Evolutionary conservation across 2,797 vertebrate genomes (phyloP), one percentile per base, ranked within the genome.

Genomic region (Eleutherodactylus coqui): DNA sequence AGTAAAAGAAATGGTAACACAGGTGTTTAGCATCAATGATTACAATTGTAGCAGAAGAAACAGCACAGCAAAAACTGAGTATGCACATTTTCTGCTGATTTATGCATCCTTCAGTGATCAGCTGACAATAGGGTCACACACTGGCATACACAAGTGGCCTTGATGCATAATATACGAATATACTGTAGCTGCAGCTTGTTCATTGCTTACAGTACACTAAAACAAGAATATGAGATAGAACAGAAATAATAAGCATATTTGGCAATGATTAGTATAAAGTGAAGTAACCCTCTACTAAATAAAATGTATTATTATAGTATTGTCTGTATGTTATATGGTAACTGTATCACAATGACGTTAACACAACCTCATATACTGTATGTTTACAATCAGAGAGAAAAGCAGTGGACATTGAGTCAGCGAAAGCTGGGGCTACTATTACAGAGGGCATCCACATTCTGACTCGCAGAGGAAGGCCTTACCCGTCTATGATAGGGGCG

Each of bases 11-110:
- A 24, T 21, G n/a, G 67, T 27, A 73, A 73, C 70, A 27, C 70
- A 73, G 70, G 70, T 73, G 70, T 73, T 73, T 73, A n/a, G 70
- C 70, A 45, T 73, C 24, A 73, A 73, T 73, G 41, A 73, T 73
- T 43, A 43, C 64, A 27, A 45, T 27, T 73, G 70, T 73, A 45
- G 70, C 41, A 73, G 69, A 45, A 72, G 13, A 73, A 43, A 43
- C 21, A 45, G 70, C 41, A 73, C 70, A 73, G 70, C 70, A 73
- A 45, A 45, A 73, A 27, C 41, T 73, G 70, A 73, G 70, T 43
- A 7, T 45, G 70, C 70, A 73, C 41, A 73, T 73, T 73, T 75
- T 21, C 13, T 75, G 72, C 45, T 49, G 72, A 75, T 43, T 75
- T 32, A 45, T 32, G 45, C 73, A 75, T 45, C 17, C 45, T 51